Conservation (phyloP, 2,113 vertebrate genomes). For the Triplophysa rosa region DNA sequence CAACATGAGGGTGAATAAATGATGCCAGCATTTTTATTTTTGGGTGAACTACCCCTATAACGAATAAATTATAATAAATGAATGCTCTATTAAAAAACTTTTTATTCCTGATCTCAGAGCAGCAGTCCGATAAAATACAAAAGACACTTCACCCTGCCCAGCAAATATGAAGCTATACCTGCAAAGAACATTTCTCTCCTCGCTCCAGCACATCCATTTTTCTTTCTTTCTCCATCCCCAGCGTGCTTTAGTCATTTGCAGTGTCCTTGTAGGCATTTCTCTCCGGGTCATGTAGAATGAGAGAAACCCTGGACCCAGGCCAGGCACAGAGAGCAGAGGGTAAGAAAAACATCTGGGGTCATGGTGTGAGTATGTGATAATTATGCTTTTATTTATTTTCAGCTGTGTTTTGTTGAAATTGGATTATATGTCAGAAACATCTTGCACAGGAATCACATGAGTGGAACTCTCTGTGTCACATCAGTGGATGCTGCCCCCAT, state of each 20-base stretch:
- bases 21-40: too few species aligned
- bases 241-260: slow-evolving; percentile 10
- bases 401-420: background rate
- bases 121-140: slow-evolving; percentile 13
- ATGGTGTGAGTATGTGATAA: slow-evolving; percentile 14
- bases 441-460: background rate
- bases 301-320: slow-evolving; percentile 30
- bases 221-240: background rate
- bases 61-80: too few species aligned
- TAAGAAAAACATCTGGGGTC: background rate
- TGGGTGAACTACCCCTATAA: too few species aligned
- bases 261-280: slow-evolving; percentile 34
- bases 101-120: slow-evolving; percentile 22
- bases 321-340: slow-evolving; percentile 3
- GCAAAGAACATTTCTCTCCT: background rate
- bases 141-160: background rate
- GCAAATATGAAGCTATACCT: slow-evolving; percentile 18
- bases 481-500: slow-evolving; percentile 38
- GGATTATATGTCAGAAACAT: background rate
- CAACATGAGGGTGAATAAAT: too few species aligned
- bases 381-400: slow-evolving; percentile 7
- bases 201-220: background rate
- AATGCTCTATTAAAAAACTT: background rate
- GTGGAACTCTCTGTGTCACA: background rate
- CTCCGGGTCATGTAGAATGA: slow-evolving; percentile 45